Conservation (phyloP, 1,140 invertebrate species). For the Acyrthosiphon pisum region DNA sequence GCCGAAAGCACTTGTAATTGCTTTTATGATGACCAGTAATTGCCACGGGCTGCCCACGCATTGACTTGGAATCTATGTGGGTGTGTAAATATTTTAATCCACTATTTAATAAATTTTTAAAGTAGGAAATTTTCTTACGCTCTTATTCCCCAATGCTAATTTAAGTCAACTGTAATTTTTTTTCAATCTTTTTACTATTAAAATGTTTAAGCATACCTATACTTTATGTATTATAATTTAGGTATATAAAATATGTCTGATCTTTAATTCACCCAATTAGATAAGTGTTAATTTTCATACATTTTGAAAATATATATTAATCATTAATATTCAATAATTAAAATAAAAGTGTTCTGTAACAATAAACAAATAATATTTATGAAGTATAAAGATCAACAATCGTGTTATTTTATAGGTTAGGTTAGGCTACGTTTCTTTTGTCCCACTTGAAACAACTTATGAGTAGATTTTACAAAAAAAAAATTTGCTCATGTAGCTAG, state of each 20-base stretch:
- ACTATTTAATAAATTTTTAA: background rate
- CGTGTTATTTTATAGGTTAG: background rate
- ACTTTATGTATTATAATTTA: too few relatives aligned
- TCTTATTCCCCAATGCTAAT: background rate
- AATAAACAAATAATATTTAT: background rate
- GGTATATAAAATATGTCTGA: too few relatives aligned
- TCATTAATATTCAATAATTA: background rate
- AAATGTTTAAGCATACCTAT: background rate
- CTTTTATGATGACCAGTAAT: conserved; percentile 5
- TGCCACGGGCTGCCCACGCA: background rate
- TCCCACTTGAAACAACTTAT: too few relatives aligned
- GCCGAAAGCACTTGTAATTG: conserved; percentile 33
- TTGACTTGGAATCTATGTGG: background rate
- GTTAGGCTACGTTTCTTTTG: too few relatives aligned
- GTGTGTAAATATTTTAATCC: background rate
- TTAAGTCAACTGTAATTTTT: too few relatives aligned
- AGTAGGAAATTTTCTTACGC: background rate
- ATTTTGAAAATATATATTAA: background rate
- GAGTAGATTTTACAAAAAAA: too few relatives aligned
- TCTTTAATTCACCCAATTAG: background rate
- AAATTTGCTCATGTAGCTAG: too few relatives aligned
- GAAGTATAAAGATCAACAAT: background rate
- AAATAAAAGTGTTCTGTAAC: background rate
- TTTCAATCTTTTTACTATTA: background rate
- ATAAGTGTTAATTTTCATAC: background rate